These are phyloP conservation scores for Erinaceus europaeus DNA, from an alignment of 2,113 vertebrate genomes.

Conservation along the genomic window DNA sequence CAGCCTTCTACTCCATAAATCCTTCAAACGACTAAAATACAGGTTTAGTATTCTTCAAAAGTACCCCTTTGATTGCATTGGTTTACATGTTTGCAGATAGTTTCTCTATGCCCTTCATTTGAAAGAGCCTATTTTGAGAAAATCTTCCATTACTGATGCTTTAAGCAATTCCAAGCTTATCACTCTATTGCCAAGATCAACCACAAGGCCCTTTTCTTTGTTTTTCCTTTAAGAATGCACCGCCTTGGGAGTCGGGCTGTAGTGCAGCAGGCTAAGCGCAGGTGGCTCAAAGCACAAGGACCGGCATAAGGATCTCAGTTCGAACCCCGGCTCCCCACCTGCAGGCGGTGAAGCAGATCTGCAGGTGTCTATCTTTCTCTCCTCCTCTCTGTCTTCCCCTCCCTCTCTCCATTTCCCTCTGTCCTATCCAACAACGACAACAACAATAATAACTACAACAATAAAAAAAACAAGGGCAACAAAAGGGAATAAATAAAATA, in stretches of 20 bases:
- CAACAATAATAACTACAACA: too few species aligned
- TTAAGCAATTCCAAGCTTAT: not conserved
- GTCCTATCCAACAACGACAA: too few species aligned
- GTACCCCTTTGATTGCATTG: constrained; percentile 73
- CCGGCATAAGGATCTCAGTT: too few species aligned
- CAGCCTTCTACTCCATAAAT: constrained; percentile 78
- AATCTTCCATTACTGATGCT: constrained; percentile 22
- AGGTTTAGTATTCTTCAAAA: constrained; percentile 78
- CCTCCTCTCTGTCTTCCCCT: not conserved
- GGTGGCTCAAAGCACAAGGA: too few species aligned
- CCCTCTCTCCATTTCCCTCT: too few species aligned
- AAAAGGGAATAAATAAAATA: too few species aligned
- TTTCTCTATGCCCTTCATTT: not conserved
- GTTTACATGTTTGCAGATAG: constrained; percentile 62
- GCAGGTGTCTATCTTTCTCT: not conserved
- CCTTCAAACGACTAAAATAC: constrained; percentile 78
- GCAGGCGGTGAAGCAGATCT: too few species aligned
- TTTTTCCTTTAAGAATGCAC: not conserved
- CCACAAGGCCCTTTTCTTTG: not conserved
- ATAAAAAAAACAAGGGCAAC: too few species aligned
- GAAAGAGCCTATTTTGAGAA: constrained; percentile 53
- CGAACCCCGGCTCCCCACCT: too few species aligned
- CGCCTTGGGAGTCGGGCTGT: too few species aligned
- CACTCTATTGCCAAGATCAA: not conserved
- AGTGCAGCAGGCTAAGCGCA: too few species aligned